phyloP scores from a whole-genome alignment of 2,113 vertebrate species.

The Callithrix jacchus region DNA sequence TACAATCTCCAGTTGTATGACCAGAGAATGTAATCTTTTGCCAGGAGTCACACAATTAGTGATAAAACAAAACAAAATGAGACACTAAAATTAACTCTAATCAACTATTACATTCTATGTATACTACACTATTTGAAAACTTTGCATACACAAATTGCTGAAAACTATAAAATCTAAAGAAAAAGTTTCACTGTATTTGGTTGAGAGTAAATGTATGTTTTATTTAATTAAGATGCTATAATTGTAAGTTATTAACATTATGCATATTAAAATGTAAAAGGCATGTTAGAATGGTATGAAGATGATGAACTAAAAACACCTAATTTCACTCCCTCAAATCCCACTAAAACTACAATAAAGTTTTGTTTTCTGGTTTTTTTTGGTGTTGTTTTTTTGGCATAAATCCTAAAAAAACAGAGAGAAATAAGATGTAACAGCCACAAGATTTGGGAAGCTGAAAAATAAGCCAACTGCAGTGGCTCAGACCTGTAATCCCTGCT shows the following conservation, averaged over 20 bases:
- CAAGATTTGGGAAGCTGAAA: not conserved
- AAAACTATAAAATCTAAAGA: slow-evolving; percentile 41
- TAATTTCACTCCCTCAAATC: not conserved
- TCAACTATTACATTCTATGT: not conserved
- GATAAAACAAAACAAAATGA: not conserved
- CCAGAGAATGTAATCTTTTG: not conserved
- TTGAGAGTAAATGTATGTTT: not conserved
- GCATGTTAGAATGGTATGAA: not conserved
- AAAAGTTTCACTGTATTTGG: not conserved
- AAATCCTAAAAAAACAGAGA: not conserved
- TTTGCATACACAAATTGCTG: not conserved
- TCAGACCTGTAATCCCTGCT: no score
- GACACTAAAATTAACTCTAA: not conserved
- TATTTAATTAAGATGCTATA: not conserved
- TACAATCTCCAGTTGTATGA: slow-evolving; percentile 4
- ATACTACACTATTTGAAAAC: not conserved
- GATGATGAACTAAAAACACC: not conserved
- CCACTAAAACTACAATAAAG: not conserved
- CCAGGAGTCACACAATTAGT: not conserved
- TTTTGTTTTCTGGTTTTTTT: no score
- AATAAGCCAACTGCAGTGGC: not conserved
- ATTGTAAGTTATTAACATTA: not conserved
- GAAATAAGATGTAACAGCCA: not conserved
- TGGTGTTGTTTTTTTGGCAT: not conserved
- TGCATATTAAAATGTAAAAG: not conserved